Base-by-base conservation (phyloP, 2,888 invertebrate species). In the Zhuqinia jingwanae region DNA sequence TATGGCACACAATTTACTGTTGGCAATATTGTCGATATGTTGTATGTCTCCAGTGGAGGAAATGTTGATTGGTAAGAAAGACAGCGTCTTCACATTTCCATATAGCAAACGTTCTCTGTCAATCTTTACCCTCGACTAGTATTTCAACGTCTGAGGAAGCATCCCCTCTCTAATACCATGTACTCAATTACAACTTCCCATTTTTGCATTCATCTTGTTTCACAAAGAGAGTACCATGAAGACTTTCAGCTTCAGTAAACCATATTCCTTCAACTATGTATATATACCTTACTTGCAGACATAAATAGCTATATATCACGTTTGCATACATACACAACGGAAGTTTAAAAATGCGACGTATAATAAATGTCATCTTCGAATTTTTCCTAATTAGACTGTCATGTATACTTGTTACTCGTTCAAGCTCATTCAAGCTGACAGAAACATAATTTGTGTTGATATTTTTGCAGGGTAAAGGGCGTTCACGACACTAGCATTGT, bases 1-100 rank as follows among this genome's bases (percentile, higher is more conserved):
- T 90, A 88, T 68, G 89, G 89, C 25, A 90, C 90, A 0, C 10
- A 73, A 13, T 90, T 90, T 13, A 83, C 63, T 0, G 88, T 88
- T 75, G 91, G 91, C 80, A 91, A 90, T 50, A 94, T 95, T n/a
- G 94, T 94, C 45, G 93, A 93, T 90, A 93, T 93, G 20, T 93
- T 95, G 47, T 95, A 87, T 13, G 75, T 75, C 13, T 70, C 76
- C 5, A 84, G 79, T 17, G 83, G 87, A 25, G 83, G 83, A 25
- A 73, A 50, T n/a, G 73, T 83, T n/a, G 87, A 83, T 50, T 87
- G 87, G 83, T 87, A 87, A 65, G 56, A n/a, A 22, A 2, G 36
- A 63, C 6, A 17, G 2, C 0, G 1, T 60, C 25, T 25, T 50
- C 50, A 36, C 42, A 73, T 45, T 70, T 50, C 45, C 22, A 65